phyloP scores from a whole-genome alignment of 2,888 invertebrate species.

The Himalopsyche japonica region DNA sequence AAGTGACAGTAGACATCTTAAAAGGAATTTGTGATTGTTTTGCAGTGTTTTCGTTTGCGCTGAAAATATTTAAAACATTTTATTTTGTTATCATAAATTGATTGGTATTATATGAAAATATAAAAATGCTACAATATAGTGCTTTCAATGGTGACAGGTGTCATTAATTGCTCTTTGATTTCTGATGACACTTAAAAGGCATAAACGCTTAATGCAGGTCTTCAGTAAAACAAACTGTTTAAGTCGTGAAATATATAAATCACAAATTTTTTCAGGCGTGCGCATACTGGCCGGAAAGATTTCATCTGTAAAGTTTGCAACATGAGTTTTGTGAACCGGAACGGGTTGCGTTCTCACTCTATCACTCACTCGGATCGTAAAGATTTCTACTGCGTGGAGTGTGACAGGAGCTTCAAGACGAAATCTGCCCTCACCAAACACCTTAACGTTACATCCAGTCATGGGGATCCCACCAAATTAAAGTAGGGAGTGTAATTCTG shows the following conservation, averaged over 20 bases:
- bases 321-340: not conserved
- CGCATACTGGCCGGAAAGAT: not conserved
- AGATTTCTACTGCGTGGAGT: constrained; percentile 20
- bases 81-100: too few species aligned
- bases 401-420: constrained; percentile 11
- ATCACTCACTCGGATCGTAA: not conserved
- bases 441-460: not conserved
- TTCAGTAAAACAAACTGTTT: not conserved
- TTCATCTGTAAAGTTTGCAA: not conserved
- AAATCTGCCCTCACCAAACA: not conserved
- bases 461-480: not conserved
- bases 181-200: too few species aligned
- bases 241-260: not conserved
- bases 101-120: too few species aligned
- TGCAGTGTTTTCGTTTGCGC: too few species aligned
- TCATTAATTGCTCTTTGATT: too few species aligned
- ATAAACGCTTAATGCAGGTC: too few species aligned
- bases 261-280: not conserved
- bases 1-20: too few species aligned
- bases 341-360: not conserved
- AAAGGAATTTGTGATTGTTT: too few species aligned
- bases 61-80: too few species aligned
- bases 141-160: too few species aligned
- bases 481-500: not conserved
- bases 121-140: too few species aligned